Evolutionary conservation across 2,888 invertebrate genomes (phyloP), one percentile per base, ranked within the genome.

Genomic region (Drosophila hamatofila): DNA sequence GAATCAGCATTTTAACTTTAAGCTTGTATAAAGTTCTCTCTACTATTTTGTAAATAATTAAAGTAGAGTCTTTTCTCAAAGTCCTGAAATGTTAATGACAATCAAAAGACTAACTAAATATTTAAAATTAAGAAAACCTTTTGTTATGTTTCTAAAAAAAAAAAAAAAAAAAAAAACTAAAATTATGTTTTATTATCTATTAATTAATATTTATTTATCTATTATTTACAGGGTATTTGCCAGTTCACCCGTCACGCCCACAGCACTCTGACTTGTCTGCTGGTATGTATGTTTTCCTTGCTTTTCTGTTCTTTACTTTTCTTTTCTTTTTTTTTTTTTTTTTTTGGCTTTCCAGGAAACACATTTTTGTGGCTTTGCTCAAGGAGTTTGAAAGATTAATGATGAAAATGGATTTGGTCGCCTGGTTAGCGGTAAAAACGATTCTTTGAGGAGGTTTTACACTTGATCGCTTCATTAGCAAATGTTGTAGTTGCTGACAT

Each of bases 351-450:
- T 48, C 59, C 62, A 66, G 79, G 76, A 88, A 74, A 62, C 57
- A 62, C 63, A 66, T 51, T 58, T 64, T 54, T 65, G 57, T 61
- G 55, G 48, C 21, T 70, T 58, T 52, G 62, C 75, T 46, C n/a
- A 59, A 66, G 59, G 59, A 74, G 49, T 52, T 49, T 37, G 21
- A 8, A 68, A 84, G 74, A 80, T 78, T 73, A 83, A 86, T 83
- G 81, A 80, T 81, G 77, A 58, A 60, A 61, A 39, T 25, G 49
- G 56, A 49, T 70, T 75, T 57, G 64, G 52, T 44, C 30, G 55
- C 64, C 44, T 37, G 44, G 55, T 16, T 67, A 70, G 51, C 75
- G 59, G 71, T 68, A 62, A 74, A 72, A 59, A 42, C 54, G 27
- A 33, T 72, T 44, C 70, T 58, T 37, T 9, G 60, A 33, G 49